phyloP scores from a whole-genome alignment of 2,888 invertebrate species.

The Nomada hirtipes region DNA sequence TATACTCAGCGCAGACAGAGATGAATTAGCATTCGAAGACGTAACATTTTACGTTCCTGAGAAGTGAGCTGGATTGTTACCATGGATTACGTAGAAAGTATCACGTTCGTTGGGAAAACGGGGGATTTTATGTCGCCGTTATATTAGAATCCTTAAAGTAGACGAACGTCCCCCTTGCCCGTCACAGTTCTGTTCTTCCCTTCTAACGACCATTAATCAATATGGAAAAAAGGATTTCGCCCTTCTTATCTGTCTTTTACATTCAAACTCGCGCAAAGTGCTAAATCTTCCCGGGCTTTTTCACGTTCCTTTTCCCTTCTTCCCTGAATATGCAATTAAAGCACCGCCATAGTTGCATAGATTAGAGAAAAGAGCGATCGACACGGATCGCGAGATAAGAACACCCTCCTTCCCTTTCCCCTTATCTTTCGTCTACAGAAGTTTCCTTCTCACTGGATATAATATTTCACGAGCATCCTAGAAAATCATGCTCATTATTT shows the following conservation, averaged over 20 bases:
- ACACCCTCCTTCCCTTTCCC: too few species aligned
- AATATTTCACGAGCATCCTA: constrained; percentile 43
- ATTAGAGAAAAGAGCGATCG: neutral
- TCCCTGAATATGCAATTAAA: too few species aligned
- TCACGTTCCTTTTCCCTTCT: too few species aligned
- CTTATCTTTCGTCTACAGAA: neutral
- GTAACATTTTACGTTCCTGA: constrained; percentile 55
- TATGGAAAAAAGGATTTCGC: neutral
- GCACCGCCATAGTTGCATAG: neutral
- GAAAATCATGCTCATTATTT: constrained; percentile 43
- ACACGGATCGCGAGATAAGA: constrained; percentile 10
- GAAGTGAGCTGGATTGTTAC: constrained; percentile 35
- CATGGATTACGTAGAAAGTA: constrained; percentile 43
- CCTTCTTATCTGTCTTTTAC: neutral
- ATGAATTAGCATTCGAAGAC: constrained; percentile 53
- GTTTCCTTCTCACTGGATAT: constrained; percentile 12
- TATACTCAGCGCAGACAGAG: constrained; percentile 25
- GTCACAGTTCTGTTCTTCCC: too few species aligned
- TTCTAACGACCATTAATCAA: neutral
- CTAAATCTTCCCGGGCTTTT: constrained; percentile 1
- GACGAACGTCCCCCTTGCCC: neutral
- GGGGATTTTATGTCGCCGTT: neutral
- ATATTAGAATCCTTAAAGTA: neutral
- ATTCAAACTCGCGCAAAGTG: constrained; percentile 10
- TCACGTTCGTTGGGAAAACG: constrained; percentile 19